Evolutionary conservation across 2,113 vertebrate genomes (phyloP).

Genomic region (Acanthisitta chloris): DNA sequence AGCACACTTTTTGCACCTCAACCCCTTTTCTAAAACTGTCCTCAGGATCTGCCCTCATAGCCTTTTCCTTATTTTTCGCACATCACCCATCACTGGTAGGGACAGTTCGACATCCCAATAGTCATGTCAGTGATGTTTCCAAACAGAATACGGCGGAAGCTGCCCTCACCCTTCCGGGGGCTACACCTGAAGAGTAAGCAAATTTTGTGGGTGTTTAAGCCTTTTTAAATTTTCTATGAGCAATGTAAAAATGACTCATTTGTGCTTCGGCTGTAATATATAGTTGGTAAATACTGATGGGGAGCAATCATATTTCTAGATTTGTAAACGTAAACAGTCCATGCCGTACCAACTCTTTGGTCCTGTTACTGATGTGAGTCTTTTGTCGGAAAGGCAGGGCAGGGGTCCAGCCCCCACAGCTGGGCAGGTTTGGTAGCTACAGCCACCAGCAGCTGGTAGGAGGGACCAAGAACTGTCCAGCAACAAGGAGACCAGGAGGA

Average conservation of each 20-base stretch:
- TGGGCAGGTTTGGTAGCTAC: not conserved
- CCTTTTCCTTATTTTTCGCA: not conserved
- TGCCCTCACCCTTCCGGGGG: conserved; percentile 51
- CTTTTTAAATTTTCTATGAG: conserved; percentile 62
- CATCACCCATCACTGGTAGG: not conserved
- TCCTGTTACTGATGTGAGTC: not conserved
- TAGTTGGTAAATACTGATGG: conserved; percentile 19
- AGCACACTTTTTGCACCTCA: not conserved
- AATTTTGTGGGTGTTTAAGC: conserved; percentile 56
- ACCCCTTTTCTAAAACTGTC: not conserved
- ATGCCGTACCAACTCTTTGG: not conserved
- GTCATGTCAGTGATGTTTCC: not conserved
- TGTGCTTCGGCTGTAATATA: not conserved
- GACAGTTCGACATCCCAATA: not conserved
- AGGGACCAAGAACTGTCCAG: not conserved
- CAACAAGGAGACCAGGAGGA: not conserved
- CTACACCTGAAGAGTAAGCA: conserved; percentile 59
- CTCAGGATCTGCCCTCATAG: not conserved
- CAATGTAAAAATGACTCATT: conserved; percentile 70
- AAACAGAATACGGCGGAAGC: not conserved
- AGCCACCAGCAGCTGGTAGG: not conserved
- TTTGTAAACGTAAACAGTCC: conserved; percentile 54
- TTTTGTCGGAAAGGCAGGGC: not conserved
- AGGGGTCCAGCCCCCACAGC: not conserved
- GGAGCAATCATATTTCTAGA: conserved; percentile 1